Evolutionary conservation across 1,140 invertebrate species (phyloP), one percentile per base, ranked within the genome.

Genomic region (Cherax destructor): DNA sequence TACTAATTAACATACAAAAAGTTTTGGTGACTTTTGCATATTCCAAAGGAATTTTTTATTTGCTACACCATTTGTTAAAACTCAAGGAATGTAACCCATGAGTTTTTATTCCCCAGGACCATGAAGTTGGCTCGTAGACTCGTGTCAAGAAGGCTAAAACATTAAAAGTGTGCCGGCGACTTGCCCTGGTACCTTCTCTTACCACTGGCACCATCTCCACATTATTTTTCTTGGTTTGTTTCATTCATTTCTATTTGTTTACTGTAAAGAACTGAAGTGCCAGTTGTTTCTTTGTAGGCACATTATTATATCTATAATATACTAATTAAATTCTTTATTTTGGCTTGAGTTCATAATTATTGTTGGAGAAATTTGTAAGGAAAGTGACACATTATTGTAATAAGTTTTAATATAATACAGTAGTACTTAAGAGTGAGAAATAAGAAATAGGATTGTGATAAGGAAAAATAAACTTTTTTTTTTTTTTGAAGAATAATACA

Each of bases 51-150:
- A 30, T 21, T 6, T 10, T 74, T 30, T 74, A 74, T 74, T 30
- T 74, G n/a, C 69, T 7, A 21, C 69, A 74, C 56, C 21, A 1
- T 9, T 74, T 24, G 30, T 74, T 74, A 74, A 74, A 74, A 30
- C n/a, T 74, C 69, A 74, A 74, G 24, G 69, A 74, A 30, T 74
- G 69, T 74, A 74, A 74, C 69, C 69, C 69, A 30, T 74, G 69
- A 74, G 69, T 74, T 74, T 74, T 30, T 74, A 74, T 74, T 74
- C 69, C 69, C 69, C 69, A 74, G 69, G 69, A 74, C 69, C 69
- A 30, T 74, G 69, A 74, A 74, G 69, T 74, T 74, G 69, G 69
- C 69, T 74, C 69, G 69, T 74, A 21, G 69, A 74, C 69, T 74
- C 69, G 24, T 74, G n/a, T 24, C 11, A 7, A 74, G n/a, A 30